Base-by-base conservation (phyloP, 2,113 vertebrate species). In the Calidris pygmaea region DNA sequence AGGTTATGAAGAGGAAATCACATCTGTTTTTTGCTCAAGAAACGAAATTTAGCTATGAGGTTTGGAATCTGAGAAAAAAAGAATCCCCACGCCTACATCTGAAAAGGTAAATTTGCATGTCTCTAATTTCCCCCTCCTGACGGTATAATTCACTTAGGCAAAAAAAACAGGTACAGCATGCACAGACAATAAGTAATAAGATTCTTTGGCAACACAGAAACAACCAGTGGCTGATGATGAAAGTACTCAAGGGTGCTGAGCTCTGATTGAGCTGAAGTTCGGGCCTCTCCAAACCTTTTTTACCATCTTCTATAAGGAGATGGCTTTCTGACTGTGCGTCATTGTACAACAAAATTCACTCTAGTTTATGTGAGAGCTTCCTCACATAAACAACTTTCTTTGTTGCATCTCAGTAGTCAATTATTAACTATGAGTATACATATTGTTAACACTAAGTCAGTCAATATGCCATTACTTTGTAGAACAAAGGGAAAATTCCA, bases 401-500 rank as follows among this genome's bases (percentile, higher is more conserved):
- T 82, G 53, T 41, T 83, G 32, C 63, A 83, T 71, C 59, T 90
- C 55, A 47, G 47, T 55, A 70, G 78, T 83, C 41, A 86, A 62
- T 74, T 30, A 90, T 95, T 92, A 96, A 79, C 95, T 72, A 4
- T 23, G 5, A 75, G 10, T 63, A 29, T 62, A 91, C 18, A 6
- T 72, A 68, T 26, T 32, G 45, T 85, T 71, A 74, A 77, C 24
- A 19, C 24, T 32, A 59, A 71, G 58, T 45, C 63, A 62, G 55
- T 79, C 26, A 91, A 91, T 63, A 60, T 35, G 55, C 4, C 53
- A 55, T 62, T 88, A 66, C 41, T 9, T 43, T 41, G 34, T 71
- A 85, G 62, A 93, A 94, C 50, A 94, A 95, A 90, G 27, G 17
- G 19, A n/a, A 94, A 88, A 70, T 50, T 70, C 37, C 10, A n/a